Conservation (phyloP, 2,113 vertebrate genomes). For the Cavia porcellus region DNA sequence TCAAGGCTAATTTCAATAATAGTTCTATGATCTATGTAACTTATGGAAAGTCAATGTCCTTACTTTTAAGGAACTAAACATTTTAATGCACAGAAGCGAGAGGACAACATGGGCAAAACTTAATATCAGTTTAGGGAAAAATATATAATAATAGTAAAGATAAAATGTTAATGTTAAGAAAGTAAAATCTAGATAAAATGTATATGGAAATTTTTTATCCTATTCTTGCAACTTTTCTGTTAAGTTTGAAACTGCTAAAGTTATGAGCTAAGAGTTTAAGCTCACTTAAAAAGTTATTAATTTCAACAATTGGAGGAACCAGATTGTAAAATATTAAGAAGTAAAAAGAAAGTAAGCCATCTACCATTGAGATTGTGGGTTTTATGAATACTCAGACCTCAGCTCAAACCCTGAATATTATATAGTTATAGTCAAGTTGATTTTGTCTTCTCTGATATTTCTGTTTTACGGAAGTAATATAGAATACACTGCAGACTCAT, state of each 20-base stretch:
- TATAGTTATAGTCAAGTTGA: background rate
- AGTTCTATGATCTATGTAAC: background rate
- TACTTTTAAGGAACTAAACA: background rate
- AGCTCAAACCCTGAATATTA: too few relatives aligned
- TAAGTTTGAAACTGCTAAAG: background rate
- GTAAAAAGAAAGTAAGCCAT: background rate
- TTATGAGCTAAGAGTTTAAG: background rate
- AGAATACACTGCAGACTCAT: background rate
- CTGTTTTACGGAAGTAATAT: background rate
- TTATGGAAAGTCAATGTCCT: background rate
- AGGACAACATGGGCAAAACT: background rate
- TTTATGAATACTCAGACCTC: too few relatives aligned
- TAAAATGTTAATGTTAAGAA: background rate
- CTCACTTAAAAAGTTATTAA: background rate
- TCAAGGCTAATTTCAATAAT: background rate
- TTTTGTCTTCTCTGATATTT: background rate
- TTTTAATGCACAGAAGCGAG: background rate
- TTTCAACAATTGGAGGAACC: background rate
- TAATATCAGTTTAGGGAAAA: background rate
- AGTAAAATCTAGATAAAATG: background rate
- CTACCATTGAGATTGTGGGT: too few relatives aligned
- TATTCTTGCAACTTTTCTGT: background rate
- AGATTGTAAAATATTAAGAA: background rate
- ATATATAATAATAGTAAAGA: too few relatives aligned
- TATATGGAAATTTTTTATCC: background rate